Evolutionary conservation across 2,888 invertebrate genomes (phyloP), one percentile per base, ranked within the genome.

Genomic region (Lycocerus yunnanus): DNA sequence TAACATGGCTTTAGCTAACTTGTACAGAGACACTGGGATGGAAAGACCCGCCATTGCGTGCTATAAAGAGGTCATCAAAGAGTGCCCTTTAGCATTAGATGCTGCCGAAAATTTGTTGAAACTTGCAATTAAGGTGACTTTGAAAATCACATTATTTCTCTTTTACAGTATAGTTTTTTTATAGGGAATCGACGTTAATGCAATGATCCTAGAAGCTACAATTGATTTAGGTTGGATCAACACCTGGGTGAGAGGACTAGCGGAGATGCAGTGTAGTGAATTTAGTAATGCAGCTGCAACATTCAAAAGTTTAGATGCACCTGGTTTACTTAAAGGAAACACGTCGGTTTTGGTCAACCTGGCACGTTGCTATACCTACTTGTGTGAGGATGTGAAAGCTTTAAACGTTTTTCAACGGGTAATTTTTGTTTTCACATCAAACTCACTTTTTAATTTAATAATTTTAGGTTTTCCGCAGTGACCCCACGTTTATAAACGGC

Each of bases 61-160:
- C 24, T 95, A 93, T 84, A 95, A 94, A 84, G 95, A 95, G 87
- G 94, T 95, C 10, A 84, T 96, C 66, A 89, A 92, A 78, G 92
- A 92, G 83, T 84, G 85, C 81, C 95, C 95, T 0, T 87, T 94
- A 84, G 93, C 95, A 0, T 81, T 95, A 73, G 93, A 93, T 81
- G 93, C 94, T 6, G 92, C 93, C 2, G 92, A 93, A 84, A 92
- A 92, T 72, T 87, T 95, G 16, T 86, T 95, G 68, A 90, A 91
- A 76, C 85, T 95, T 65, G 94, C 94, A 1, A 90, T 87, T 18
- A 86, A 84, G 77, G 86, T 86, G 81, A 69, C 1, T 63, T 63
- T 18, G 2, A 6, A 13, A 63, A 6, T 18, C 9, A 18, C 15
- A 5, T n/a, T n/a, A n/a, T 63, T 18, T 13, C 3, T 15, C 1